A percentile compares a stretch with the other conserved stretches of the same genome.
Evolutionary conservation across 1,140 invertebrate genomes (phyloP).

Genomic region (Trachelipus rathkii): DNA sequence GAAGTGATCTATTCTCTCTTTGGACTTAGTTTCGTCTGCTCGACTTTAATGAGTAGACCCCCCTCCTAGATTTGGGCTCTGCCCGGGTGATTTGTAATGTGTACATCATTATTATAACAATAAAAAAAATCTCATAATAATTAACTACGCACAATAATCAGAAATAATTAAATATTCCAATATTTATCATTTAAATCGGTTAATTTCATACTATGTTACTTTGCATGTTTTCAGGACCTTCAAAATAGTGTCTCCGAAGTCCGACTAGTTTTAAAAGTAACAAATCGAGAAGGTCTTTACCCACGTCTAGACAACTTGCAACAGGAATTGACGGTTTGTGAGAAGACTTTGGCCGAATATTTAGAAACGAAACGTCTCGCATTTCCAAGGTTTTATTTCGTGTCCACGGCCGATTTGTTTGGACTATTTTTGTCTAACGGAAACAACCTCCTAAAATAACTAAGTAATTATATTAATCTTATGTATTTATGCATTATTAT

Average conservation of each 20-base stretch:
- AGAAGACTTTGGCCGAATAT: conserved; percentile 94
- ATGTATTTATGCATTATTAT: too few species aligned
- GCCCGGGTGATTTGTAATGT: too few species aligned
- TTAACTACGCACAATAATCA: too few species aligned
- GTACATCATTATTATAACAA: too few species aligned
- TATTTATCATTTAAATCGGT: too few species aligned
- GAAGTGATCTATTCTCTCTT: too few species aligned
- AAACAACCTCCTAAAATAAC: conserved; percentile 81
- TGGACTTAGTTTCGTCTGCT: too few species aligned
- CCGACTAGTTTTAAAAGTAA: conserved; percentile 80
- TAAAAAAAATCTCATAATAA: too few species aligned
- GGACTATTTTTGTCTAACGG: conserved; percentile 91
- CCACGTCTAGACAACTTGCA: conserved; percentile 74
- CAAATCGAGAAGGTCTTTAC: conserved; percentile 76
- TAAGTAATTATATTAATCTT: conserved; percentile 44
- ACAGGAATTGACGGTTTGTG: conserved; percentile 81
- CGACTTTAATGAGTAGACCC: too few species aligned
- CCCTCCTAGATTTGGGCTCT: too few species aligned
- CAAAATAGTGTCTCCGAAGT: conserved; percentile 51
- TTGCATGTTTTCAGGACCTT: conserved; percentile 47
- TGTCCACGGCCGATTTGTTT: conserved; percentile 91
- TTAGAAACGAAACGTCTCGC: conserved; percentile 92
- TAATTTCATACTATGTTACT: background rate
- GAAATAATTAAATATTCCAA: too few species aligned
- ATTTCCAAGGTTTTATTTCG: conserved; percentile 97